Conservation (phyloP, 2,797 vertebrate species). For the Cossypha polioptera region DNA sequence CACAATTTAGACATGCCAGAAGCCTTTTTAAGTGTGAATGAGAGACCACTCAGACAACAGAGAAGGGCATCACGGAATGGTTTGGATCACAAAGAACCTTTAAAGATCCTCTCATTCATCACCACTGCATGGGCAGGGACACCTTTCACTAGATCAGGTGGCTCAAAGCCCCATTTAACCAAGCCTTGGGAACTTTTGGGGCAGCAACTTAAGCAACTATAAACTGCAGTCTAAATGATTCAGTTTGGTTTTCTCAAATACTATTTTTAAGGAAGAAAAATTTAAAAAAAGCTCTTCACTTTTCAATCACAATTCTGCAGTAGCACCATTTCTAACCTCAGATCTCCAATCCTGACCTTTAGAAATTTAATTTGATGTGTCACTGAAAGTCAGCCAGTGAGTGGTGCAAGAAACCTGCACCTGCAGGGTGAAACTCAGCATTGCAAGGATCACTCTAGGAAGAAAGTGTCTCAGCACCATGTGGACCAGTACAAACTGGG, state of each 20-base stretch:
- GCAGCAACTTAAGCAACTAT: neutral
- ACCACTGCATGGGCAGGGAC: neutral
- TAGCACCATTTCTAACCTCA: neutral
- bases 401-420: neutral
- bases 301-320: neutral
- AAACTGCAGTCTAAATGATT: neutral
- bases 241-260: rapidly evolving
- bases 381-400: neutral
- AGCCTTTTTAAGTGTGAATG: neutral
- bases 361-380: neutral
- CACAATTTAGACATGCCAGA: neutral
- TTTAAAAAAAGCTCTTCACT: rapidly evolving
- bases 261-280: neutral
- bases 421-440: neutral
- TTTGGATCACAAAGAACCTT: neutral
- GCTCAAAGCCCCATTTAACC: neutral
- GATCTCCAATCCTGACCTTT: neutral
- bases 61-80: neutral
- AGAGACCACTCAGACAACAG: neutral
- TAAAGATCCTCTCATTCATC: neutral
- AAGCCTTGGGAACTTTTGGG: neutral
- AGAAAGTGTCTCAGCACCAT: neutral
- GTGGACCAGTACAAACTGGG: neutral
- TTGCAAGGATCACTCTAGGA: neutral
- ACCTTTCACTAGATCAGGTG: neutral